Conservation (phyloP, 23 tunicate genomes). For the Clavelina lepadiformis region DNA sequence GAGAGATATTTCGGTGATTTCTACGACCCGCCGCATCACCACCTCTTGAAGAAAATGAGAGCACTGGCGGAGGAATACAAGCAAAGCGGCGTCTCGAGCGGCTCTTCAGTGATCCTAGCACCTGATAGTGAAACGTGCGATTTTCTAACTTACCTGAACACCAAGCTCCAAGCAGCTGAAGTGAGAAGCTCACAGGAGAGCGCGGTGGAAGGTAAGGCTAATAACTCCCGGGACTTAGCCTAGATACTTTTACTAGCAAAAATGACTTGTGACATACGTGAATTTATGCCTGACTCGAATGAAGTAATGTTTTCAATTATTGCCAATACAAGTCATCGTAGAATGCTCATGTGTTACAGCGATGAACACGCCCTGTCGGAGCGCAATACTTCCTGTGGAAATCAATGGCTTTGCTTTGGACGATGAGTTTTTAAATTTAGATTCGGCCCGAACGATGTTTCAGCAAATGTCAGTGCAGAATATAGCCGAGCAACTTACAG, state of each 20-base stretch:
- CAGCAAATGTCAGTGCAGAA: constrained; percentile 19
- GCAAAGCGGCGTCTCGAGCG: background rate
- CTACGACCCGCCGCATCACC: constrained; percentile 31
- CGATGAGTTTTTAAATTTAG: constrained; percentile 25
- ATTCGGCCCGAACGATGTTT: constrained; percentile 42
- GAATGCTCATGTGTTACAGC: too few relatives aligned
- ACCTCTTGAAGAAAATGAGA: constrained; percentile 14
- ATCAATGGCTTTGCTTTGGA: too few relatives aligned
- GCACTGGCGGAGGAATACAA: constrained; percentile 20
- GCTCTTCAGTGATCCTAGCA: background rate
- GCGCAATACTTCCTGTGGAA: too few relatives aligned
- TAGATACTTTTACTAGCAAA: too few relatives aligned
- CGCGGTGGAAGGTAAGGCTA: constrained; percentile 24
- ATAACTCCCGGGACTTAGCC: too few relatives aligned
- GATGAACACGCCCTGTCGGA: too few relatives aligned
- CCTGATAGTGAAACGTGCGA: background rate
- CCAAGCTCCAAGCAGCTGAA: constrained; percentile 32
- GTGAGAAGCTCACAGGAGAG: constrained; percentile 23
- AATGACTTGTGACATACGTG: too few relatives aligned
- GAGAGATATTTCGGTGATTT: constrained; percentile 61
- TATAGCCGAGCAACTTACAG: constrained; percentile 77
- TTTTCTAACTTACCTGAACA: constrained; percentile 17
- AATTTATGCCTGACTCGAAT: too few relatives aligned
- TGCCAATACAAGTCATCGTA: too few relatives aligned
- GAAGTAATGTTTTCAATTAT: too few relatives aligned